Percentiles rank a stretch among this genome's conserved stretches.
Evolutionary conservation across 64 coral and sea anemone species (phyloP).

Genomic region (Hydrozoanthus tunicans): DNA sequence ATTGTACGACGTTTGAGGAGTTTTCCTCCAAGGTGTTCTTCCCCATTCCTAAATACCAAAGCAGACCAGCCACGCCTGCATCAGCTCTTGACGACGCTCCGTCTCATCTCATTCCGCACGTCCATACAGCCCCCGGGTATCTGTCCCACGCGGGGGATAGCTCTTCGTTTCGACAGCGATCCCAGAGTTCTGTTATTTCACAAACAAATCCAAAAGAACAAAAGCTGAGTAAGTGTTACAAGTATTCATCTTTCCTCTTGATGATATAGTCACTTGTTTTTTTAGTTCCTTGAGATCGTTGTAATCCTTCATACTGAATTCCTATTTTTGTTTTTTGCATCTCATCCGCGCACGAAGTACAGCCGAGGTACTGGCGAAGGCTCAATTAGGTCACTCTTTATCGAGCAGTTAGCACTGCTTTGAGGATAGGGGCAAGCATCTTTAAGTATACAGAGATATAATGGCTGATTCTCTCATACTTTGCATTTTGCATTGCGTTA

Average conservation of each 20-base stretch:
- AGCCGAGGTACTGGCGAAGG: too few species aligned
- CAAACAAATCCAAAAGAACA: conserved; percentile 7
- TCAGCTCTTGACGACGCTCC: conserved; percentile 15
- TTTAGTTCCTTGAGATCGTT: too few species aligned
- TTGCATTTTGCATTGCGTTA: too few species aligned
- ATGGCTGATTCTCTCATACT: too few species aligned
- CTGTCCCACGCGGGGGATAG: conserved; percentile 30
- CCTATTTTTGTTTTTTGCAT: too few species aligned
- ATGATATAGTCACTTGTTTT: too few species aligned
- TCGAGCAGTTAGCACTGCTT: too few species aligned
- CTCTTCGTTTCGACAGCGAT: conserved; percentile 3
- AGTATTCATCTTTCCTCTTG: background rate
- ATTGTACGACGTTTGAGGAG: conserved; percentile 83
- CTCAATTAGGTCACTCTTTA: too few species aligned
- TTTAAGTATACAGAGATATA: too few species aligned
- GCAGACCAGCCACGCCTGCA: conserved; percentile 72
- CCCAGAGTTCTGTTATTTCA: conserved; percentile 47
- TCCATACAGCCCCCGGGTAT: conserved; percentile 5
- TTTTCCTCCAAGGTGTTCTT: conserved; percentile 85
- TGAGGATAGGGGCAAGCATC: too few species aligned
- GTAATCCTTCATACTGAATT: too few species aligned
- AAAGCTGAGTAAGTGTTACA: conserved; percentile 1
- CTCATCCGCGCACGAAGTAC: too few species aligned
- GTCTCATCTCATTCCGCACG: conserved; percentile 20
- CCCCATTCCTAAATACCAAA: conserved; percentile 71